Evolutionary conservation across 1,140 invertebrate genomes (phyloP), one percentile per base, ranked within the genome.

Genomic region (Tetramorium alpestre): DNA sequence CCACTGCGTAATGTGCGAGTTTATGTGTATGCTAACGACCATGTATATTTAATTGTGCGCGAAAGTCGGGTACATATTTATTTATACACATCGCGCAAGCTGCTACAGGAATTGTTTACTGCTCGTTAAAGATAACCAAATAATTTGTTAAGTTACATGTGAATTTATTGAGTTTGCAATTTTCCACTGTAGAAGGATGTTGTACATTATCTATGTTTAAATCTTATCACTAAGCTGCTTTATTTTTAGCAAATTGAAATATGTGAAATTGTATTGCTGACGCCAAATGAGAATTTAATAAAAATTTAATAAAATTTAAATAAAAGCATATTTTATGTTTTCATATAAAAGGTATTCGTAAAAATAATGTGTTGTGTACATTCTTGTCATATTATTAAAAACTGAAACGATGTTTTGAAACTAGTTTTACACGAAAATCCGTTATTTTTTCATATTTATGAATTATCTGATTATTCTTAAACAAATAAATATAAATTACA

Each of bases 21-120:
- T 49, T 73, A 78, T 47, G 33, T 85, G 73, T 60, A 65, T 28
- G 41, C 33, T 77, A 75, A 85, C 67, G 80, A 82, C 28, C 80
- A 22, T 73, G 67, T 73, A 47, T 28, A 58, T 82, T 38, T 82
- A 47, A 22, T 18, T 56, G 49, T 58, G 41, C 38, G 41, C 25
- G 49, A 60, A 56, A 54, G 41, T 33, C 38, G 16, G 38, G 44
- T 25, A 38, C n/a, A 70, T 13, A 69, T 22, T n/a, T 65, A 62
- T 62, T n/a, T 65, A 62, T 62, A 47, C 10, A 41, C 10, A 28
- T 25, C 16, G 54, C 8, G 38, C 18, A 2, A 47, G 41, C n/a
- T 25, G 41, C 11, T 22, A 49, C 33, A 10, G 25, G 16, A 49
- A 84, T 38, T 49, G 49, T 82, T 58, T 51, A 60, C 44, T 11